These are phyloP conservation scores for Cynocephalus volans DNA, from an alignment of 2,113 vertebrate species.

Conservation along the genomic window DNA sequence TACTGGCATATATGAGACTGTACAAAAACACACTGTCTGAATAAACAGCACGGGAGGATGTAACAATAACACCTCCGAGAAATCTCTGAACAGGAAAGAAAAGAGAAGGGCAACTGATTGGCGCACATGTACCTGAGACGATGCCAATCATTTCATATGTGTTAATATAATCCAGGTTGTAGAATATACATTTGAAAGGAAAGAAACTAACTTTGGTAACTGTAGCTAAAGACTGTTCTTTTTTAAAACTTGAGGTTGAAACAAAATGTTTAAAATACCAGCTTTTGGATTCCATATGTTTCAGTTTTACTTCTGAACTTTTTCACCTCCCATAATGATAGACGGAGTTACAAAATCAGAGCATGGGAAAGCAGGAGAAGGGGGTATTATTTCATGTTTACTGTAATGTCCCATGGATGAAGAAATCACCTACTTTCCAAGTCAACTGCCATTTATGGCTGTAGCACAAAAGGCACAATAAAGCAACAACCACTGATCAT, in stretches of 20 bases:
- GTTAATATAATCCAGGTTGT: neutral
- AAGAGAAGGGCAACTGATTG: neutral
- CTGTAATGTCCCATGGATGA: neutral
- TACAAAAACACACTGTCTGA: neutral
- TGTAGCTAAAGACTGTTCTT: neutral
- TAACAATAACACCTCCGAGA: neutral
- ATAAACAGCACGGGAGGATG: constrained; percentile 5
- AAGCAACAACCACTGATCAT: neutral
- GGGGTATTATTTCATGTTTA: neutral
- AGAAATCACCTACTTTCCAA: neutral
- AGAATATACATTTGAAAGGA: neutral
- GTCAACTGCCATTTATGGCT: neutral
- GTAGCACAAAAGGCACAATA: neutral
- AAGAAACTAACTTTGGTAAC: neutral
- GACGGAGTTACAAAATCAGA: neutral
- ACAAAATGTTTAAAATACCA: constrained; percentile 79
- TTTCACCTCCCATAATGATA: constrained; percentile 60
- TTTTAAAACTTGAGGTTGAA: constrained; percentile 73
- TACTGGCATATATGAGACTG: neutral
- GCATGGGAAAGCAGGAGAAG: no score
- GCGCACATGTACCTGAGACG: neutral
- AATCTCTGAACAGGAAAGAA: neutral
- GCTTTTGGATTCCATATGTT: constrained; percentile 85
- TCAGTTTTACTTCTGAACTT: constrained; percentile 86
- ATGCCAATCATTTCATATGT: neutral